These are phyloP conservation scores for Maniola hyperantus DNA, from an alignment of 2,888 invertebrate species.

Conservation along the genomic window DNA sequence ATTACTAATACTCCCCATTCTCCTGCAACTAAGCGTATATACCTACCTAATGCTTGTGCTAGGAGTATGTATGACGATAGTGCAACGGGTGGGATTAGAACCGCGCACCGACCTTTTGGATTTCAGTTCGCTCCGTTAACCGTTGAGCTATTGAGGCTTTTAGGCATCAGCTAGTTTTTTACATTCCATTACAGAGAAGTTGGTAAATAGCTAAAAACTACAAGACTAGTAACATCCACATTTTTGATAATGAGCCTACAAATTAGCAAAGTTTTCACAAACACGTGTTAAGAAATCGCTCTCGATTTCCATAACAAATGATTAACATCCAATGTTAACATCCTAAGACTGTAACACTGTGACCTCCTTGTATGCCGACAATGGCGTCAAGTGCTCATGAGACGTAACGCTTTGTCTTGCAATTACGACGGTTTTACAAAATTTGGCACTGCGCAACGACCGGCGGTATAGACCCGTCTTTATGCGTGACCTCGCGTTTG, in stretches of 20 bases:
- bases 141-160: no score
- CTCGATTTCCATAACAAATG: constrained; percentile 28
- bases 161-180: no score
- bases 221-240: background rate
- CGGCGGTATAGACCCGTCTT: constrained; percentile 46
- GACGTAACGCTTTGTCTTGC: constrained; percentile 72
- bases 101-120: no score
- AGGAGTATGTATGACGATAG: no score
- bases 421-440: constrained; percentile 74
- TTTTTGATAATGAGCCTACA: background rate
- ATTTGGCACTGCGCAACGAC: constrained; percentile 67
- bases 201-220: background rate
- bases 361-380: constrained; percentile 66
- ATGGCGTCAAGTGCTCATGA: constrained; percentile 67
- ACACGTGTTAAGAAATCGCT: constrained; percentile 27
- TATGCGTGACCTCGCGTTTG: constrained; percentile 36
- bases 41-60: no score
- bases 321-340: constrained; percentile 20
- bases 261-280: constrained; percentile 15
- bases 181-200: no score
- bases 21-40: no score
- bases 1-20: no score
- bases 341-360: constrained; percentile 36
- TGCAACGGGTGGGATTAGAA: no score
- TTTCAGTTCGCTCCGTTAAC: no score